A percentile compares a stretch with the other conserved stretches of the same genome.
These are phyloP conservation scores for Notolepis coatsorum DNA, from an alignment of 2,797 vertebrate species.

Conservation along the genomic window DNA sequence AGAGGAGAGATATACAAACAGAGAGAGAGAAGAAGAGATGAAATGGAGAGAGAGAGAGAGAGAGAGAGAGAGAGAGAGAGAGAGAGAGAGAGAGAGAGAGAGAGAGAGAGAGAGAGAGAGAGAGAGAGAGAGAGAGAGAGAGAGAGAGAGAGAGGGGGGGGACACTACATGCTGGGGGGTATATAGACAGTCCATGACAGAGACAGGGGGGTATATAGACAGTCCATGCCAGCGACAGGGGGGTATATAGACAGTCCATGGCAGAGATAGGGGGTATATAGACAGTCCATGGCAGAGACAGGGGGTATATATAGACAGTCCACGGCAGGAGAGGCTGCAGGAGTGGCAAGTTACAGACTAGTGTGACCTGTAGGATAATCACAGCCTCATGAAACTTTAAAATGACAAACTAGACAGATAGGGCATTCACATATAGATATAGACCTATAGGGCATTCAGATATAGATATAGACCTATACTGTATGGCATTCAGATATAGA, in stretches of 20 bases:
- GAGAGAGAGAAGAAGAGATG: neutral
- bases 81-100: neutral
- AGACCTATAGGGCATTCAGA: too few species aligned
- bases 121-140: neutral
- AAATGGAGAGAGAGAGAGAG: constrained; percentile 3
- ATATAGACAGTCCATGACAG: neutral
- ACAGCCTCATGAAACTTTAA: too few species aligned
- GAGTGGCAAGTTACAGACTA: too few species aligned
- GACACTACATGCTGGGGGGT: neutral
- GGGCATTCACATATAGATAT: too few species aligned
- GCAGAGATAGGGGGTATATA: neutral
- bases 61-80: neutral
- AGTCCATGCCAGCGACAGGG: neutral
- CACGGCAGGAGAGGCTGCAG: too few species aligned
- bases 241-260: neutral
- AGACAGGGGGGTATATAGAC: neutral
- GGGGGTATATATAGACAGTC: too few species aligned
- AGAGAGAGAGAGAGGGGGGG: neutral
- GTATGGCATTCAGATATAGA: too few species aligned
- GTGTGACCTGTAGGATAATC: too few species aligned
- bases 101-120: neutral
- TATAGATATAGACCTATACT: too few species aligned
- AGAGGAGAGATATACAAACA: too few species aligned
- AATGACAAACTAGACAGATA: too few species aligned
- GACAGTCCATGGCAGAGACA: neutral